Evolutionary conservation across 2,113 vertebrate species (phyloP).

Genomic region (Vombatus ursinus): DNA sequence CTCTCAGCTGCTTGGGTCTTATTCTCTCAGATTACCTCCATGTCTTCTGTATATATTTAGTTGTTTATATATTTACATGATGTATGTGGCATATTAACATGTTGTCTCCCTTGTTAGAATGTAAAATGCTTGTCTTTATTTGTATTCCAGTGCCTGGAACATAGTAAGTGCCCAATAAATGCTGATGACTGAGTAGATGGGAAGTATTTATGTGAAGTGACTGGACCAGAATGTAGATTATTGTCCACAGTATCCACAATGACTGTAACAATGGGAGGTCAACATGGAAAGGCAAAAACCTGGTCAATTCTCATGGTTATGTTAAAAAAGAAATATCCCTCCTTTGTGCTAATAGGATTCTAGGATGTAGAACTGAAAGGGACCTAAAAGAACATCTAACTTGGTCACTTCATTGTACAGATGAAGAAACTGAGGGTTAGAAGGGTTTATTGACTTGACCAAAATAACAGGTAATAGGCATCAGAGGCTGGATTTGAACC

Average conservation of each 20-base stretch:
- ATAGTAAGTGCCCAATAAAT: neutral
- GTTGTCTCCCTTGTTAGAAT: neutral
- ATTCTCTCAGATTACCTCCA: neutral
- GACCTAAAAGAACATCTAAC: neutral
- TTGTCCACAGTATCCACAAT: neutral
- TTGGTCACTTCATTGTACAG: neutral
- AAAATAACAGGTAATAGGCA: neutral
- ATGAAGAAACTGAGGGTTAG: neutral
- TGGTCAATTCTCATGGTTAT: neutral
- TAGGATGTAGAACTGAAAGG: neutral
- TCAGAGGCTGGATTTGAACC: neutral
- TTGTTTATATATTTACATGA: neutral
- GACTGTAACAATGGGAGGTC: neutral
- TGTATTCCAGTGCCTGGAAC: neutral
- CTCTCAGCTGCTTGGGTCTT: neutral
- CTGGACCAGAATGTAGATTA: neutral
- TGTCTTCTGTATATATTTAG: neutral
- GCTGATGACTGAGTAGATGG: neutral
- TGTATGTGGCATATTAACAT: neutral
- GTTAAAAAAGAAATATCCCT: neutral
- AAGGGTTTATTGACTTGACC: too few relatives aligned
- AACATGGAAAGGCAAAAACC: neutral
- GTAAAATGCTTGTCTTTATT: neutral
- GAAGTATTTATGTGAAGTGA: neutral
- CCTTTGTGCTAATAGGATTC: neutral